Conservation (phyloP, 2,113 vertebrate genomes). For the Turnix velox region DNA sequence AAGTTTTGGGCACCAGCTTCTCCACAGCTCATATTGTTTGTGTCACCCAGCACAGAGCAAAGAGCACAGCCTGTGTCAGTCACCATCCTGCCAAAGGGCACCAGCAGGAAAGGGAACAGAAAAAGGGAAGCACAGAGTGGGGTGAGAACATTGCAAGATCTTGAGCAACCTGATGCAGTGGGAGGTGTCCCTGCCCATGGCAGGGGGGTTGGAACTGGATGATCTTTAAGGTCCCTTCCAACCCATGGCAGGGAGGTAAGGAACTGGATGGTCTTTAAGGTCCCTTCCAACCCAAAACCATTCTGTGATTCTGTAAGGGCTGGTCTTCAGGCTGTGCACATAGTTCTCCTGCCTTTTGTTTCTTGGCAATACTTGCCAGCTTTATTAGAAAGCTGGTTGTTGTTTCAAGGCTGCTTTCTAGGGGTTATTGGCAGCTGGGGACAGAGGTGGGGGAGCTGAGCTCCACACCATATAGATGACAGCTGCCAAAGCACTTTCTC, state of each 20-base stretch:
- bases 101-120: too few relatives aligned
- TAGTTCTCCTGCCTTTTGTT: neutral
- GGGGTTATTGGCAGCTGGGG: neutral
- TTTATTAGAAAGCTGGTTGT: constrained; percentile 38
- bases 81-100: accelerated
- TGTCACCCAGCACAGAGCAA: neutral
- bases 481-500: constrained; percentile 51
- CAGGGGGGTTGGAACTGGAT: neutral
- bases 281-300: neutral
- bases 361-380: constrained; percentile 1
- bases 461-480: neutral
- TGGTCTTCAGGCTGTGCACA: neutral
- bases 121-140: accelerated
- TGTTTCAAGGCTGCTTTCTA: constrained; percentile 37
- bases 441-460: neutral
- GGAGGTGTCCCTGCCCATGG: neutral
- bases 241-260: neutral
- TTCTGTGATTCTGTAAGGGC: neutral
- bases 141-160: neutral
- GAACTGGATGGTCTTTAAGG: neutral
- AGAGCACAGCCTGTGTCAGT: neutral
- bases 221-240: neutral
- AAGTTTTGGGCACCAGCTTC: neutral
- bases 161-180: neutral
- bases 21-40: neutral